These are phyloP conservation scores for Wasmannia auropunctata DNA, from an alignment of 1,140 invertebrate species.

Conservation along the genomic window DNA sequence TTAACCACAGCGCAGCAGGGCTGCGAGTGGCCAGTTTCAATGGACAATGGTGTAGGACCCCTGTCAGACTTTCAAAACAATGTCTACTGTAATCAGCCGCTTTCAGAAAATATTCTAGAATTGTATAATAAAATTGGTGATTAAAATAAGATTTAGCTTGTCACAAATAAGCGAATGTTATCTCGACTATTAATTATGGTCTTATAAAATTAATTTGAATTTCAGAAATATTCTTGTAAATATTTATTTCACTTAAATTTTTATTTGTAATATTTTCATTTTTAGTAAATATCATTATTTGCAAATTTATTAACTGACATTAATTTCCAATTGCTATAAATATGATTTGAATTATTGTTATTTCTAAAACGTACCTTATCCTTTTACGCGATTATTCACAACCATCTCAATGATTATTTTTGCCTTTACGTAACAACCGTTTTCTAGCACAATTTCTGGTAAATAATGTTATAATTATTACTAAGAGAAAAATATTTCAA, in stretches of 20 bases:
- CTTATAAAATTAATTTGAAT: background rate
- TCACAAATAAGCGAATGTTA: background rate
- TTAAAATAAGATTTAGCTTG: no score
- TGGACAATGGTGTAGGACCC: constrained; percentile 26
- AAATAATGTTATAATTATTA: background rate
- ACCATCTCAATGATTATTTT: background rate
- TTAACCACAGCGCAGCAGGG: constrained; percentile 76
- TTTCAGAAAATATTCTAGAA: background rate
- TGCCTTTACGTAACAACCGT: background rate
- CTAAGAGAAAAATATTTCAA: background rate
- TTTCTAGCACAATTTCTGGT: background rate
- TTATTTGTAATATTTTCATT: background rate
- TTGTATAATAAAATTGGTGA: background rate
- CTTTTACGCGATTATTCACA: background rate
- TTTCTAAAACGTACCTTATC: background rate
- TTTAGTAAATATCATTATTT: background rate
- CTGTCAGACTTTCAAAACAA: constrained; percentile 43
- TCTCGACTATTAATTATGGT: background rate
- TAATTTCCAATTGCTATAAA: background rate
- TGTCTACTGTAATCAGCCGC: background rate
- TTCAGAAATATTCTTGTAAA: background rate
- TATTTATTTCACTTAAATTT: background rate
- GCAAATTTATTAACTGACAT: background rate
- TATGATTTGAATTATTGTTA: background rate
- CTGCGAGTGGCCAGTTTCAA: constrained; percentile 68